Conservation (phyloP, 2,113 vertebrate genomes). For the Puntigrus tetrazona region DNA sequence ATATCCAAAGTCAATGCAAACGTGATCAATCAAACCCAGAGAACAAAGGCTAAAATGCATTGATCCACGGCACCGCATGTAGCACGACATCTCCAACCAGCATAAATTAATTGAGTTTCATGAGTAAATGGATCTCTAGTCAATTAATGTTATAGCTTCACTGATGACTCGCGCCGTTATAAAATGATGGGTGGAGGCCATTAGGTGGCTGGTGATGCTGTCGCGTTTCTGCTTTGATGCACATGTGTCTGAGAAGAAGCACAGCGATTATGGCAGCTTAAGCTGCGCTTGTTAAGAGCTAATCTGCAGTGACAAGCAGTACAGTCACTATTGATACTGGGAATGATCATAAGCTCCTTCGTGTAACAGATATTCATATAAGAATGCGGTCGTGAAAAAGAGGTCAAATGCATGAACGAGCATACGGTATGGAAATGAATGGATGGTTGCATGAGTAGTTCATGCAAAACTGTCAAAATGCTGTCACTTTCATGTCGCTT, state of each 20-base stretch:
- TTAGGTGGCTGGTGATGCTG: constrained; percentile 36
- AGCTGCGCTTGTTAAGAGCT: constrained; percentile 29
- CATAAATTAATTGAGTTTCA: constrained; percentile 51
- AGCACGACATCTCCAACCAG: constrained; percentile 44
- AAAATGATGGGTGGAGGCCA: constrained; percentile 49
- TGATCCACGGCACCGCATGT: constrained; percentile 40
- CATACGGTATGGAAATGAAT: not conserved
- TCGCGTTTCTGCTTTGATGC: constrained; percentile 48
- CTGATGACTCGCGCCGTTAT: constrained; percentile 42
- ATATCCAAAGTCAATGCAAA: constrained; percentile 49
- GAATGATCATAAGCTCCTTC: not conserved
- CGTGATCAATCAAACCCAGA: constrained; percentile 49
- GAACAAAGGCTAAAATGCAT: constrained; percentile 54
- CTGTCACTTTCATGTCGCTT: not conserved
- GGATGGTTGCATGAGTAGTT: not conserved
- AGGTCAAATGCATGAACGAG: not conserved
- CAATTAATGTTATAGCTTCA: constrained; percentile 53
- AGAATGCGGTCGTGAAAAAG: not conserved
- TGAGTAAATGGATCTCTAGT: constrained; percentile 45
- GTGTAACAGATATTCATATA: not conserved
- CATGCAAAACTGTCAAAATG: not conserved
- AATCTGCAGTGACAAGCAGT: constrained; percentile 39
- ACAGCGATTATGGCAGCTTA: constrained; percentile 1
- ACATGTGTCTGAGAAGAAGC: constrained; percentile 26
- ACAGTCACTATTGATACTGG: not conserved